phyloP scores from a whole-genome alignment of 2,797 vertebrate species.

The Epinephelus malabaricus region DNA sequence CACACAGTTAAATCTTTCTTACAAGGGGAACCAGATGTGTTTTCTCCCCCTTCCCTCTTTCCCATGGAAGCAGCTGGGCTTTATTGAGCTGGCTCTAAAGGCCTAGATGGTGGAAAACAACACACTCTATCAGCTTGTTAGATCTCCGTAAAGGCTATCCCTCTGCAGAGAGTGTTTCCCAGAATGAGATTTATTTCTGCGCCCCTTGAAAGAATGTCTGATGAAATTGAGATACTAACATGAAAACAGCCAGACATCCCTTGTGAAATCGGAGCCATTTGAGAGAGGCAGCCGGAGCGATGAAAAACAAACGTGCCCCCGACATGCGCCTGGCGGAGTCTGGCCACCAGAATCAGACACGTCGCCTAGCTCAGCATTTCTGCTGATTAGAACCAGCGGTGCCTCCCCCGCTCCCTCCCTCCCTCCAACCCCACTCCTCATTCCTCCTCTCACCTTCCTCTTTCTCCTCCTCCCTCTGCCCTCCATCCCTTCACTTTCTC shows the following conservation, averaged over 20 bases:
- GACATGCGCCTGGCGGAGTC: conserved; percentile 69
- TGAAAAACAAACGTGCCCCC: conserved; percentile 79
- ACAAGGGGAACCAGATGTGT: conserved; percentile 75
- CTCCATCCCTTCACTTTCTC: conserved; percentile 9
- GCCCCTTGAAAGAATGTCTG: conserved; percentile 71
- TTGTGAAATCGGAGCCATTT: conserved; percentile 75
- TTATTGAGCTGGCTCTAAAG: conserved; percentile 77
- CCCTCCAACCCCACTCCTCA: conserved; percentile 34
- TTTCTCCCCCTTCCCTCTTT: conserved; percentile 30
- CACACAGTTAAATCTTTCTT: conserved; percentile 47
- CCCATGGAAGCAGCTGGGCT: conserved; percentile 67
- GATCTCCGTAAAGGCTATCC: conserved; percentile 64
- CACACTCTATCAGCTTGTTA: conserved; percentile 67
- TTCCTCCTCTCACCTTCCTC: conserved; percentile 46
- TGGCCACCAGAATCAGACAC: conserved; percentile 78
- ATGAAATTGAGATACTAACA: conserved; percentile 75
- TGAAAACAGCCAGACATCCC: conserved; percentile 79
- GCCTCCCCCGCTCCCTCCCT: conserved; percentile 34
- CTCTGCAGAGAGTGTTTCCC: conserved; percentile 57
- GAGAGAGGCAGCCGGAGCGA: conserved; percentile 36
- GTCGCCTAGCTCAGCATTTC: conserved; percentile 82
- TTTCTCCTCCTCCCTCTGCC: neutral
- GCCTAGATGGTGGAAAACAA: conserved; percentile 78
- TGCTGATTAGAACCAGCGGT: conserved; percentile 83
- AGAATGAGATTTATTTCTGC: conserved; percentile 52